These are phyloP conservation scores for Tichodroma muraria DNA, from an alignment of 2,113 vertebrate genomes.

Conservation along the genomic window DNA sequence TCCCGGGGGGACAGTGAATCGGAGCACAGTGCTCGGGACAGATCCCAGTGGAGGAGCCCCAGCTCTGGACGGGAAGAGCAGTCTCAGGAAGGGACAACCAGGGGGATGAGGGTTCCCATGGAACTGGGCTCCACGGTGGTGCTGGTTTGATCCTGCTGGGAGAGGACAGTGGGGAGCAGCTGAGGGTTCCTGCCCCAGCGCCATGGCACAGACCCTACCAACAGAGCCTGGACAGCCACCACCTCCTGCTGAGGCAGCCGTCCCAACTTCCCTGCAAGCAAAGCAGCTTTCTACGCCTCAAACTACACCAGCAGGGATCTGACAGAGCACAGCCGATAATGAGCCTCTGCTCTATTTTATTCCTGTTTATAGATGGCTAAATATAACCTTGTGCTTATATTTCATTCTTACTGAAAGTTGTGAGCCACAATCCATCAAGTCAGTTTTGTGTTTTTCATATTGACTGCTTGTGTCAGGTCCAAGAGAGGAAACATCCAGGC, in stretches of 20 bases:
- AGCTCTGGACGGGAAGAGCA: background rate
- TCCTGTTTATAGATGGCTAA: slow-evolving; percentile 3
- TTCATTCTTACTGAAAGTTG: background rate
- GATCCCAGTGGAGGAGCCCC: background rate
- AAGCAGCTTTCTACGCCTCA: background rate
- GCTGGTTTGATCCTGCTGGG: fast-evolving
- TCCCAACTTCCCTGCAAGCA: fast-evolving
- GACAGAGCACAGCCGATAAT: background rate
- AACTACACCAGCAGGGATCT: background rate
- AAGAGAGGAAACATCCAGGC: background rate
- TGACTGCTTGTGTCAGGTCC: background rate
- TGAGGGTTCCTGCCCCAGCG: background rate
- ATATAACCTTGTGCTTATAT: slow-evolving; percentile 15
- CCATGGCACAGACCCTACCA: background rate
- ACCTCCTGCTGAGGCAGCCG: background rate
- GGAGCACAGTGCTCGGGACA: background rate
- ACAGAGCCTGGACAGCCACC: background rate
- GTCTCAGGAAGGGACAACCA: background rate
- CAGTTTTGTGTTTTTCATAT: background rate
- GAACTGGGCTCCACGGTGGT: background rate
- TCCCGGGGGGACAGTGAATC: background rate
- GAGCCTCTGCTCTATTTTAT: background rate
- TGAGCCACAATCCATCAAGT: background rate
- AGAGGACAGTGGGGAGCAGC: background rate
- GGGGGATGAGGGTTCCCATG: background rate